Evolutionary conservation across 2,797 vertebrate species (phyloP), one percentile per base, ranked within the genome.

Genomic region (Danio tinwini): DNA sequence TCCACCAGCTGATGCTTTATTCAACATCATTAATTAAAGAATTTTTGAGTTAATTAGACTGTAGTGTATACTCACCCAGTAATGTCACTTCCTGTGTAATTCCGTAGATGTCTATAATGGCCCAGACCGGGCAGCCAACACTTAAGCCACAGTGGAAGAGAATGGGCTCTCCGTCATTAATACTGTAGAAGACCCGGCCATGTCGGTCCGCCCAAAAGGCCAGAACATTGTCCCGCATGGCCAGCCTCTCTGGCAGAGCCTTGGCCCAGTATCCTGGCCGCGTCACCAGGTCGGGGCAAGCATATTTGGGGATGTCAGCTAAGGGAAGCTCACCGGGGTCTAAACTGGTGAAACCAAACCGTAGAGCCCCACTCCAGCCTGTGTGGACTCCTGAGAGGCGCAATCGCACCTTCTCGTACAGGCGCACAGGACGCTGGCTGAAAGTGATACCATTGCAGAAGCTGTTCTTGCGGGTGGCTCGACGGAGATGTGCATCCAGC

Each of bases 401-500:
- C 70, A 99, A 94, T 4, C 97, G 94, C 85, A 99, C 95, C 90
- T 99, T 97, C 92, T 99, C 97, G 0, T 99, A 99, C 67, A 98
- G 94, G 64, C 96, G 96, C 82, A 99, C 95, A 6, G 98, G 97
- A 62, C 96, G 90, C 85, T 98, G 96, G 85, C 96, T 98, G 91
- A 99, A 99, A 1, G 98, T 99, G 90, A 99, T 93, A 8, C 98
- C 98, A 0, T 99, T 98, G 86, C 98, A 99, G 92, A 99, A 99
- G 85, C 98, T 99, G 94, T 97, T 98, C 83, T 97, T 96, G 69
- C 98, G 95, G 0, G 95, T 97, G 82, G 98, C 98, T 12, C 94
- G 93, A 59, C 96, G 96, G 67, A 96, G 96, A 85, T 99, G 96
- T 21, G 95, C 93, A 2, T 98, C 98, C 89, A 99, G 93, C 0